phyloP scores from a whole-genome alignment of 2,888 invertebrate genomes.

The Bibio marci region DNA sequence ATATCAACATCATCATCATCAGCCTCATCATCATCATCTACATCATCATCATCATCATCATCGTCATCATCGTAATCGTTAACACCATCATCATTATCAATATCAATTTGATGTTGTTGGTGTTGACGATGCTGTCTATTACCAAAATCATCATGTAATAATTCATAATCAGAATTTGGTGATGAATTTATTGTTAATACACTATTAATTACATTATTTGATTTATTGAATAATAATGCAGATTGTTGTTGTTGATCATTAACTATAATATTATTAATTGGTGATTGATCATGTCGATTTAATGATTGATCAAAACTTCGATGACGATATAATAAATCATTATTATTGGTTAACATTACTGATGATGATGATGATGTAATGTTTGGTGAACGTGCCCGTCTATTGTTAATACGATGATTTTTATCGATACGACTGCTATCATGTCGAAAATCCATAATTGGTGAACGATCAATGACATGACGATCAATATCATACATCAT shows the following conservation, averaged over 20 bases:
- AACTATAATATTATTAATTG: too few species aligned
- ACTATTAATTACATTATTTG: background rate
- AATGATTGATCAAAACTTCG: constrained; percentile 3
- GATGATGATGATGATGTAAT: constrained; percentile 17
- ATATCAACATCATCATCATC: too few species aligned
- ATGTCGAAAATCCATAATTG: constrained; percentile 25
- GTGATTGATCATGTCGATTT: constrained; percentile 6
- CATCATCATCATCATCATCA: too few species aligned
- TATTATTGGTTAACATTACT: background rate
- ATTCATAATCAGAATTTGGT: constrained; percentile 5
- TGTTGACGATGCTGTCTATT: too few species aligned
- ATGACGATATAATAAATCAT: too few species aligned
- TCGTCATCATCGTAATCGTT: too few species aligned
- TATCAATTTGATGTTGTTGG: too few species aligned
- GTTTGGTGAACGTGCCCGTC: background rate
- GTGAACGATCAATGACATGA: constrained; percentile 22
- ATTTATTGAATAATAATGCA: background rate
- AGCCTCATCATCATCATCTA: too few species aligned
- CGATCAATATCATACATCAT: constrained; percentile 26
- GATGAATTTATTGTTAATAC: constrained; percentile 2
- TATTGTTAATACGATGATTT: background rate
- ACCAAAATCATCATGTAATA: background rate
- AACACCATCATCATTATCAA: too few species aligned
- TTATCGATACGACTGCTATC: background rate
- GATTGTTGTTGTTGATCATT: background rate